Conservation (phyloP, 2,888 invertebrate genomes). For the Syritta pipiens region DNA sequence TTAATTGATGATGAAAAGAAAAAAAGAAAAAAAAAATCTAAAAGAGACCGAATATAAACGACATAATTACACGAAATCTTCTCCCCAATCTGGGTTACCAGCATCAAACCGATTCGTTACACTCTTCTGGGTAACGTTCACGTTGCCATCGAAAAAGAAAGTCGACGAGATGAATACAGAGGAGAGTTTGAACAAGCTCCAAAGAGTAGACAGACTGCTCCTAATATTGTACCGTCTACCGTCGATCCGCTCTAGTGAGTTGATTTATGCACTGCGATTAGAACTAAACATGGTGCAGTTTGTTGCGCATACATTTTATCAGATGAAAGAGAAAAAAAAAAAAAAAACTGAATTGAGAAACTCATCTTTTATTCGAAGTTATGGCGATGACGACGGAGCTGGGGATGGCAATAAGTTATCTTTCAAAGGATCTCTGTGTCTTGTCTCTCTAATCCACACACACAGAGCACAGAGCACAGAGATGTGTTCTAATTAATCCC, state of each 20-base stretch:
- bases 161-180: constrained; percentile 11
- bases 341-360: constrained; percentile 1
- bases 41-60: constrained; percentile 45
- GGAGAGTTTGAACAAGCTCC: not conserved
- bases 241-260: constrained; percentile 56
- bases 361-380: no score
- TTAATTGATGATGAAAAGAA: constrained; percentile 61
- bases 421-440: constrained; percentile 5
- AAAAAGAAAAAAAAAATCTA: constrained; percentile 36
- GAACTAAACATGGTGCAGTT: constrained; percentile 25
- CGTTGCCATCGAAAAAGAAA: constrained; percentile 55
- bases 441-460: not conserved
- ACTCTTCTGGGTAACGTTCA: constrained; percentile 24
- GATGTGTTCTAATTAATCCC: constrained; percentile 23
- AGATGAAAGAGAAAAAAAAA: constrained; percentile 13
- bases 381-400: no score
- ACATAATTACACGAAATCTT: constrained; percentile 59
- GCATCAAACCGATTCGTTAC: constrained; percentile 56
- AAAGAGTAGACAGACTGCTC: no score
- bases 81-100: constrained; percentile 52
- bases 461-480: not conserved
- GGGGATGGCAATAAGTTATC: no score
- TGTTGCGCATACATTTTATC: constrained; percentile 1
- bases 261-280: constrained; percentile 52
- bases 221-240: constrained; percentile 7